Base-by-base conservation (phyloP, 2,797 vertebrate genomes). In the Mus minutoides region DNA sequence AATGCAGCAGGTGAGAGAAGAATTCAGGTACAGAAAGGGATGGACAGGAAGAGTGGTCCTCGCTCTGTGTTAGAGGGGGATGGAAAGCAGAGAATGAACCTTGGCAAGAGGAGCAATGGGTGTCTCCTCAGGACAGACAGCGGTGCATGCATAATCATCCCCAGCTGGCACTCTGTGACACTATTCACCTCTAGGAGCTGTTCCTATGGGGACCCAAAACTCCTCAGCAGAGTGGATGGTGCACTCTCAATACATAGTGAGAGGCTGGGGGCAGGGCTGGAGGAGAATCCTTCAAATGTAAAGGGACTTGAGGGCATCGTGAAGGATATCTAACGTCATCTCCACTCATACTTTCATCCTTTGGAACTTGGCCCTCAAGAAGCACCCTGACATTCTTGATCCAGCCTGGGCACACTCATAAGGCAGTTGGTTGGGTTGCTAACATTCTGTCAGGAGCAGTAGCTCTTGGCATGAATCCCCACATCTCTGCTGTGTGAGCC, bases 21-120 rank as follows among this genome's bases (percentile, higher is more conserved):
- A 40, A 1, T 4, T 13, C n/a, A 22, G 22, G 19, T 9, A 6
- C 0, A 12, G 34, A 26, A 73, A 60, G 43, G 43, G 19, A 4
- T 6, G 24, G 31, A 78, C 3, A 16, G 31, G 46, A 0, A 0
- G 52, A 43, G 22, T n/a, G n/a, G n/a, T 17, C 52, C 46, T 22
- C 0, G 0, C 34, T 21, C n/a, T 17, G 1, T 0, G 22, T 43
- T 54, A 3, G 2, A 0, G 9, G 26, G 29, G 12, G 2, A 1
- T 10, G 17, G 19, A 13, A 76, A 58, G 31, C 40, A 2, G 78
- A 76, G 71, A 17, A 21, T 0, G 29, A 43, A 31, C 49, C 24
- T 12, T 6, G 12, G 82, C 31, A 58, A n/a, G 0, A 46, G 89
- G 40, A 83, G 56, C 19, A 76, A 22, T 2, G 26, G 0, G 21